Conservation (phyloP, 1,140 invertebrate genomes). For the Papilio helenus region DNA sequence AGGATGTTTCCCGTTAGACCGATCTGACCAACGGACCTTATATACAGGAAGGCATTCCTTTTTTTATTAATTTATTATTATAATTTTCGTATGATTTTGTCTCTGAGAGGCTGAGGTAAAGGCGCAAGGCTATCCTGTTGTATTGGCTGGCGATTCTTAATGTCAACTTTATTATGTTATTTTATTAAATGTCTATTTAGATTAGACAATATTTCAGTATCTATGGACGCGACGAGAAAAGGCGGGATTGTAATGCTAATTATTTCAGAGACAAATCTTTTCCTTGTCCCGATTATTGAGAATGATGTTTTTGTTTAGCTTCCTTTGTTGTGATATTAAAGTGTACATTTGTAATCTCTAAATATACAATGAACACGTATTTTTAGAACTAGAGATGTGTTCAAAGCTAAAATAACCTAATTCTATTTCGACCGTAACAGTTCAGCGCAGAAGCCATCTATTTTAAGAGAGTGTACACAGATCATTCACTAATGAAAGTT, state of each 20-base stretch:
- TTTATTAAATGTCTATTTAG: too few species aligned
- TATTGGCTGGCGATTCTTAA: too few species aligned
- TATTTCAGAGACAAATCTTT: neutral
- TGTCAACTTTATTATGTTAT: too few species aligned
- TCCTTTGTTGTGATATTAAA: neutral
- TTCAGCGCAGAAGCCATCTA: constrained; percentile 22
- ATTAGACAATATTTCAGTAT: too few species aligned
- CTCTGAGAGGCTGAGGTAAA: too few species aligned
- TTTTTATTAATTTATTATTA: too few species aligned
- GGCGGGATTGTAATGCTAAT: neutral
- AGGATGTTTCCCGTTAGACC: too few species aligned
- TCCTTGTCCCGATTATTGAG: neutral
- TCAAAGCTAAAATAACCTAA: constrained; percentile 22
- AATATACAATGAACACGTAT: neutral
- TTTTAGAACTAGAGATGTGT: constrained; percentile 28
- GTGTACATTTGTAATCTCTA: neutral
- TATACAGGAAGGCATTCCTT: too few species aligned
- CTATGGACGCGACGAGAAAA: neutral
- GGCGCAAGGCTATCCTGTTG: too few species aligned
- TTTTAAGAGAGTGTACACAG: constrained; percentile 19
- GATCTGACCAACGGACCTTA: too few species aligned
- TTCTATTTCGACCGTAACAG: constrained; percentile 12
- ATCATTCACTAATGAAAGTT: constrained; percentile 32
- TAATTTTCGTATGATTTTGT: too few species aligned
- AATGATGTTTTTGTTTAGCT: neutral